Evolutionary conservation across 2,888 invertebrate species (phyloP).

Genomic region (Cremastinae sp.): DNA sequence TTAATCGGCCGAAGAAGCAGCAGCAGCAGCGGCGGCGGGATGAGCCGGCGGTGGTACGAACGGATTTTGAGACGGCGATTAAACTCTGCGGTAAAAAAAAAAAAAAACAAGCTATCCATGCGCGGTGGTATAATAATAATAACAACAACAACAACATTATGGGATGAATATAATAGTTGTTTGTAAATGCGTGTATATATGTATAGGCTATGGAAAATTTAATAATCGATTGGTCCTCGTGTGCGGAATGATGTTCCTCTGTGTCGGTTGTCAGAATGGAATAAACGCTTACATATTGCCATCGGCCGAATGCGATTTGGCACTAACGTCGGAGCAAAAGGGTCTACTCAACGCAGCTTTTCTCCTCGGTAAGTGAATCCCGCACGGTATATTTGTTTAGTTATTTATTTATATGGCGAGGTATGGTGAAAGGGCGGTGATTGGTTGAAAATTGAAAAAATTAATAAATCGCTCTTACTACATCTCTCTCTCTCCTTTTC

Average conservation of each 20-base stretch:
- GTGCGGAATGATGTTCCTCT: constrained; percentile 85
- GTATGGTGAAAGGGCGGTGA: too few species aligned
- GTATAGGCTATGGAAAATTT: constrained; percentile 83
- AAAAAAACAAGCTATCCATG: too few species aligned
- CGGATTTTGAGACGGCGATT: constrained; percentile 73
- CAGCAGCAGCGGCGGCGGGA: too few species aligned
- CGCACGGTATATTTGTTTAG: background rate
- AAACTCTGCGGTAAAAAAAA: constrained; percentile 70
- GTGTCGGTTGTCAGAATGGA: constrained; percentile 86
- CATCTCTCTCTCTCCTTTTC: background rate
- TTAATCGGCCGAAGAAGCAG: constrained; percentile 63
- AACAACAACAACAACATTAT: background rate
- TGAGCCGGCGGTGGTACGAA: too few species aligned
- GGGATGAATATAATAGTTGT: constrained; percentile 1
- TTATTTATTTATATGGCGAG: constrained; percentile 11
- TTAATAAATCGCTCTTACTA: too few species aligned
- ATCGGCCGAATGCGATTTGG: constrained; percentile 87
- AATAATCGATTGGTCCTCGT: constrained; percentile 85
- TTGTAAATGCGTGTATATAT: background rate
- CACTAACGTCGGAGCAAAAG: constrained; percentile 85
- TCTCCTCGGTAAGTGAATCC: constrained; percentile 83
- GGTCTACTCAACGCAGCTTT: constrained; percentile 88
- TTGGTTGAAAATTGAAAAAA: too few species aligned
- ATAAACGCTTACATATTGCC: constrained; percentile 88
- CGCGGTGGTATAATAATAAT: background rate